Percentiles rank a stretch among this genome's conserved stretches.
Conservation (phyloP, 2,888 invertebrate genomes). For the Habroteleia sp. region DNA sequence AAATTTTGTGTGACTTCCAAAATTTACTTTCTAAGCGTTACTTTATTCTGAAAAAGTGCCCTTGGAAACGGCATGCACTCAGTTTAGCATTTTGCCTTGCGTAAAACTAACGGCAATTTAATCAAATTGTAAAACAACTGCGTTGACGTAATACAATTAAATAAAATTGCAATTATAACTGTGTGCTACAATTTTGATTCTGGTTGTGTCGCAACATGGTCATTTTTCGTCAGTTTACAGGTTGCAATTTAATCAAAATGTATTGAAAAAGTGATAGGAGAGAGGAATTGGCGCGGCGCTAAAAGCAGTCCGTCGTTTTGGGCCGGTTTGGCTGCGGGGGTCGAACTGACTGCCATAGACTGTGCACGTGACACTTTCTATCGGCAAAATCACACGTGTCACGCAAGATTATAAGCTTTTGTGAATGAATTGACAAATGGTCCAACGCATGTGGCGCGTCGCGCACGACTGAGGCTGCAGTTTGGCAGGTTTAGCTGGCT, state of each 20-base stretch:
- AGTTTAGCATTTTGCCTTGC: not conserved
- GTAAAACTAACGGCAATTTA: not conserved
- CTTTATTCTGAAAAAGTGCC: conserved; percentile 7
- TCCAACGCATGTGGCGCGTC: conserved; percentile 77
- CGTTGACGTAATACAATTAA: too few species aligned
- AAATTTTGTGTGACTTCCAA: conserved; percentile 11
- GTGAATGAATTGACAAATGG: conserved; percentile 71
- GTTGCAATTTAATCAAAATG: not conserved
- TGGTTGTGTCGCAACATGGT: not conserved
- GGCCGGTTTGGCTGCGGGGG: not conserved
- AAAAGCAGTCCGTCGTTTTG: not conserved
- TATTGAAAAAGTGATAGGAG: not conserved
- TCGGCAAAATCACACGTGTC: conserved; percentile 72
- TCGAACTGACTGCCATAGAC: conserved; percentile 6
- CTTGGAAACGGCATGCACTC: not conserved
- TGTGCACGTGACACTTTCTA: conserved; percentile 71
- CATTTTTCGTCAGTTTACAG: not conserved
- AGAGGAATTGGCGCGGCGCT: not conserved
- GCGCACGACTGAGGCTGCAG: conserved; percentile 75
- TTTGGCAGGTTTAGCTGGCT: conserved; percentile 62
- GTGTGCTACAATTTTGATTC: not conserved
- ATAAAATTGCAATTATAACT: not conserved
- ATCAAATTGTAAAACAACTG: not conserved
- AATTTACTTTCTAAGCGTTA: not conserved
- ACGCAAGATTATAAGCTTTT: conserved; percentile 73